A percentile compares a stretch with the other conserved stretches of the same genome.
Evolutionary conservation across 1,140 invertebrate genomes (phyloP).

Genomic region (Bemisia tabaci): DNA sequence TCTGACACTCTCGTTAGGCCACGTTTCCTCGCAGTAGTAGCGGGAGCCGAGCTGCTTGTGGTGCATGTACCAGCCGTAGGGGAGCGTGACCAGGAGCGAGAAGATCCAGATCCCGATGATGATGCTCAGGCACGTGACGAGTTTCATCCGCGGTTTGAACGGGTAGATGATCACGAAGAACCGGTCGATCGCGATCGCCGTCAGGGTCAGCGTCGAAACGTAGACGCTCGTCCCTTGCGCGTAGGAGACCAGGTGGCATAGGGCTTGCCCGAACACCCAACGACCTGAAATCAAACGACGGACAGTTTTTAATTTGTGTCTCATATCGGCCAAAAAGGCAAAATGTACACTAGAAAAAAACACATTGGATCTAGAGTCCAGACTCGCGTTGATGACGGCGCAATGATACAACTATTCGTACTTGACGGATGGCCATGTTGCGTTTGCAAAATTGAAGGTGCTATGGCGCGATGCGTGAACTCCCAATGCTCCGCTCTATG

Average conservation of each 20-base stretch:
- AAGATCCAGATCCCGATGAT: slow-evolving; percentile 84
- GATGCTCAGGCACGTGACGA: slow-evolving; percentile 63
- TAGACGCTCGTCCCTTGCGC: slow-evolving; percentile 87
- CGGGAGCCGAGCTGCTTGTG: slow-evolving; percentile 33
- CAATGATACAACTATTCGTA: too few relatives aligned
- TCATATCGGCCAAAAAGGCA: too few relatives aligned
- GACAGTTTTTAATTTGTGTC: too few relatives aligned
- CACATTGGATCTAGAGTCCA: too few relatives aligned
- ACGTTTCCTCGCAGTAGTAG: slow-evolving; percentile 71
- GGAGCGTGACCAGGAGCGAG: slow-evolving; percentile 71
- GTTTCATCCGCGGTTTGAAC: slow-evolving; percentile 80
- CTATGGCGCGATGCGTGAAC: too few relatives aligned
- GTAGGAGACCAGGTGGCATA: slow-evolving; percentile 88
- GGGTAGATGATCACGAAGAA: slow-evolving; percentile 96
- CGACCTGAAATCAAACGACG: slow-evolving; percentile 30
- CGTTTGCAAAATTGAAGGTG: too few relatives aligned
- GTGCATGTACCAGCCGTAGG: slow-evolving; percentile 79
- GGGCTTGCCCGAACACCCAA: slow-evolving; percentile 76
- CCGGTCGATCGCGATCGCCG: slow-evolving; percentile 89
- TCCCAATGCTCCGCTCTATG: too few relatives aligned
- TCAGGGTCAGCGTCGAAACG: slow-evolving; percentile 90
- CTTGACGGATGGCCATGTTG: too few relatives aligned
- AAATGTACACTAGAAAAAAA: too few relatives aligned
- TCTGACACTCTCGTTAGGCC: slow-evolving; percentile 64
- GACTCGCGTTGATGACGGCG: too few relatives aligned